phyloP scores from a whole-genome alignment of 1,140 invertebrate species.

The Drosophila bocki region DNA sequence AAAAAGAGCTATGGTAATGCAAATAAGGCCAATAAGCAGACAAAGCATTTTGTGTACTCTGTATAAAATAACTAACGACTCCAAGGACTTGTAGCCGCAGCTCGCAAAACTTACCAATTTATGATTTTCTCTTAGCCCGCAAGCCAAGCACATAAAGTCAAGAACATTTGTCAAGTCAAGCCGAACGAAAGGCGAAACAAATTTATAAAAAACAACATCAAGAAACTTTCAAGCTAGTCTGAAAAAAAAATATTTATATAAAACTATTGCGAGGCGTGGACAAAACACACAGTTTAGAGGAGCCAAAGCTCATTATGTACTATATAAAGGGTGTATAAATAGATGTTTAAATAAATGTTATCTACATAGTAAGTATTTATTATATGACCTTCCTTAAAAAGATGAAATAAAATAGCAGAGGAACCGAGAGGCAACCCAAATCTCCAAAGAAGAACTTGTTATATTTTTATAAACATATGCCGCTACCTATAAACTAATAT shows the following conservation, averaged over 20 bases:
- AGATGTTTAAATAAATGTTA: constrained; percentile 56
- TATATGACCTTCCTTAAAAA: constrained; percentile 60
- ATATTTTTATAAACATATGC: constrained; percentile 73
- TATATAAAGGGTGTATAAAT: constrained; percentile 51
- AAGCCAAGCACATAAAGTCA: constrained; percentile 18
- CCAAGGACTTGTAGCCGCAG: constrained; percentile 24
- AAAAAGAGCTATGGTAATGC: constrained; percentile 16
- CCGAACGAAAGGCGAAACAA: constrained; percentile 17
- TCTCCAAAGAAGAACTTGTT: constrained; percentile 79
- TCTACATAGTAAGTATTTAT: constrained; percentile 64
- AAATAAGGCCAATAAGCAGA: constrained; percentile 29
- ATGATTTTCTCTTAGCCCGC: constrained; percentile 35
- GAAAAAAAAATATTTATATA: constrained; percentile 19
- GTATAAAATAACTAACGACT: constrained; percentile 31
- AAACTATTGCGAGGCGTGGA: constrained; percentile 3
- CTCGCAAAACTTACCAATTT: constrained; percentile 30
- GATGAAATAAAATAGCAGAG: constrained; percentile 8
- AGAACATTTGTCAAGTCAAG: constrained; percentile 32
- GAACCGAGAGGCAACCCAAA: constrained; percentile 26
- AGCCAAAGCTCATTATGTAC: constrained; percentile 60
- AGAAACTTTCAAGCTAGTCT: constrained; percentile 43
- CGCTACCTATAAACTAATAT: constrained; percentile 47
- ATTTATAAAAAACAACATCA: constrained; percentile 5
- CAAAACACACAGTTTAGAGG: constrained; percentile 33
- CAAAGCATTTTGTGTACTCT: constrained; percentile 37